Evolutionary conservation across 2,797 vertebrate genomes (phyloP).

Genomic region (Chelonia mydas): DNA sequence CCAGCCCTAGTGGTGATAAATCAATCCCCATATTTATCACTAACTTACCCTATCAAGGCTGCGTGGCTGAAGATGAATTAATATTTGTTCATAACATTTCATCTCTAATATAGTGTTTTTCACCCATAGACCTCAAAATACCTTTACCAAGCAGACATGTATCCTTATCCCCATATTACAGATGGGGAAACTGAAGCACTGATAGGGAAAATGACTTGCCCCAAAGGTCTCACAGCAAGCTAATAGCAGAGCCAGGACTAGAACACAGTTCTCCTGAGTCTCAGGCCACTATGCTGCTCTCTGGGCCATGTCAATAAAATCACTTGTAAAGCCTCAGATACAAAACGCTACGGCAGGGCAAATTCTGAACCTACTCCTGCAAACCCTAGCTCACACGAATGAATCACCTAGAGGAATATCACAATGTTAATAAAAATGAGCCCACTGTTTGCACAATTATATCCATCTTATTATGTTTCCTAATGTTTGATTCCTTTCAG

Average conservation of each 20-base stretch:
- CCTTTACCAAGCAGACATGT: neutral
- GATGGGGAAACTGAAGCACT: neutral
- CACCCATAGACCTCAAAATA: neutral
- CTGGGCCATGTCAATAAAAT: neutral
- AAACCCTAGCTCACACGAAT: neutral
- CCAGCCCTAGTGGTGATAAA: neutral
- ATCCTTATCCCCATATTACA: neutral
- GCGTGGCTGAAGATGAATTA: neutral
- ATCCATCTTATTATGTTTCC: neutral
- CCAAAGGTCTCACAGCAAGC: neutral
- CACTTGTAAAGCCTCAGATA: neutral
- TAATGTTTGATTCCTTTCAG: neutral
- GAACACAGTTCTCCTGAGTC: neutral
- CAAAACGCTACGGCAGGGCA: neutral
- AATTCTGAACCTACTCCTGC: neutral
- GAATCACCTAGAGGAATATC: neutral
- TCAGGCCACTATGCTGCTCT: rapidly evolving
- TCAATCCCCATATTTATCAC: neutral
- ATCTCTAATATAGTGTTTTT: neutral
- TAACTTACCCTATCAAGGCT: neutral
- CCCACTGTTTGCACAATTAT: neutral
- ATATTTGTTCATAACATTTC: neutral
- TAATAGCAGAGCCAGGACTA: rapidly evolving
- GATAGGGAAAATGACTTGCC: neutral
- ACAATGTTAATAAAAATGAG: neutral